These are phyloP conservation scores for Alexandromys fortis DNA, from an alignment of 2,113 vertebrate genomes.

Conservation along the genomic window DNA sequence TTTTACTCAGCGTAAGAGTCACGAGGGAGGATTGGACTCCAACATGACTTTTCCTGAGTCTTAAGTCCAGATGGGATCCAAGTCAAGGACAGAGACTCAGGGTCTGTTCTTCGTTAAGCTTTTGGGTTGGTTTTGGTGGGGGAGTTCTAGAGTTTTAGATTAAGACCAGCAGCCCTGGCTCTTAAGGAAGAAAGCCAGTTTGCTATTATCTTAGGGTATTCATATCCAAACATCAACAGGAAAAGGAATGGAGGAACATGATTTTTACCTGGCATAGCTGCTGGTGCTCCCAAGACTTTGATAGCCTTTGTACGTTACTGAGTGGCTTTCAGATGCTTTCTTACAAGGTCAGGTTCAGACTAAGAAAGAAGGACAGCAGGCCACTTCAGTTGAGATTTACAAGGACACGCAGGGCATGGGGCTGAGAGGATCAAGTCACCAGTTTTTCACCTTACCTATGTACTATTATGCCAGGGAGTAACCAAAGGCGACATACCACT, in stretches of 20 bases:
- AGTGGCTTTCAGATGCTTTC: slow-evolving; percentile 5
- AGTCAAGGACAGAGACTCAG: neutral
- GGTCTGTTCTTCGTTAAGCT: neutral
- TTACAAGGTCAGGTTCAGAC: neutral
- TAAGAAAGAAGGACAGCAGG: neutral
- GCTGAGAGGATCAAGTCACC: neutral
- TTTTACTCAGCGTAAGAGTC: neutral
- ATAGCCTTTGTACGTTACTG: neutral
- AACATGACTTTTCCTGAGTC: neutral
- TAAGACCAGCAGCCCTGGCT: neutral
- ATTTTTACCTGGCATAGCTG: neutral
- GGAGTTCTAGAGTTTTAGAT: neutral
- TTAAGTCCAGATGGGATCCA: slow-evolving; percentile 14
- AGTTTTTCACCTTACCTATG: neutral
- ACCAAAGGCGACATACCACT: neutral
- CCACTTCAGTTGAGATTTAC: neutral
- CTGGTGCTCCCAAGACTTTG: neutral
- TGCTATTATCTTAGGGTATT: neutral
- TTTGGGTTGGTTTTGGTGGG: neutral
- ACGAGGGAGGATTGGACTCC: neutral
- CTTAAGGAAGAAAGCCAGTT: neutral
- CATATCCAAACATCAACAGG: neutral
- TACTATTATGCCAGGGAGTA: neutral
- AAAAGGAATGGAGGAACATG: slow-evolving; percentile 11
- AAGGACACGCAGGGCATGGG: neutral